These are phyloP conservation scores for Pteropus alecto DNA, from an alignment of 2,113 vertebrate species.

Conservation along the genomic window DNA sequence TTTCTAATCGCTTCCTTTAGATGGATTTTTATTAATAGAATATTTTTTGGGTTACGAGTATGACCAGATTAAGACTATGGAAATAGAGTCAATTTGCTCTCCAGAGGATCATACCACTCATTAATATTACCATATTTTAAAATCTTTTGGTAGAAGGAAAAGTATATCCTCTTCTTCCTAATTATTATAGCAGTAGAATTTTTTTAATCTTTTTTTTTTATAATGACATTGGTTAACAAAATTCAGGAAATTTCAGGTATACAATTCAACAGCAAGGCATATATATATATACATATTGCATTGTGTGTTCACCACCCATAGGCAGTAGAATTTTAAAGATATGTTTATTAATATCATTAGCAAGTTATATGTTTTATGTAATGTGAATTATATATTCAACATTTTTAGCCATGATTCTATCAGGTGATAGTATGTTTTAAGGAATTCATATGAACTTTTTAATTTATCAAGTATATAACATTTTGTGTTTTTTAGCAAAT, in stretches of 20 bases:
- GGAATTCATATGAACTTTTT: neutral
- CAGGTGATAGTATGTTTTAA: neutral
- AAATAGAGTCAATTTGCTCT: neutral
- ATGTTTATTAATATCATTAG: neutral
- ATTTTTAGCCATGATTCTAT: neutral
- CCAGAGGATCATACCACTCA: neutral
- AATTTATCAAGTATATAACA: neutral
- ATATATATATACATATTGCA: too few relatives aligned
- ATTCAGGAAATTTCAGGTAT: too few relatives aligned
- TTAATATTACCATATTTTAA: neutral
- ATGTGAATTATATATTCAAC: neutral
- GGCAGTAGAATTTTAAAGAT: neutral
- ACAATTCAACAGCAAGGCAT: too few relatives aligned
- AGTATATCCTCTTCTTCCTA: neutral
- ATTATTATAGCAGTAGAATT: neutral
- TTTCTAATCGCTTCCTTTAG: neutral
- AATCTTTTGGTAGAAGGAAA: neutral
- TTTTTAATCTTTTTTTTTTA: too few relatives aligned
- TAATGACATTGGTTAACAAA: too few relatives aligned
- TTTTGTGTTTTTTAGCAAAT: neutral
- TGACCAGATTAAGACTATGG: neutral
- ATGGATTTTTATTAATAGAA: slow-evolving; percentile 13
- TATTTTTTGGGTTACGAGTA: neutral
- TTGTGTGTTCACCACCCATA: too few relatives aligned
- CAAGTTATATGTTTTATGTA: neutral